phyloP scores from a whole-genome alignment of 2,113 vertebrate species.

The Epinephelus moara region DNA sequence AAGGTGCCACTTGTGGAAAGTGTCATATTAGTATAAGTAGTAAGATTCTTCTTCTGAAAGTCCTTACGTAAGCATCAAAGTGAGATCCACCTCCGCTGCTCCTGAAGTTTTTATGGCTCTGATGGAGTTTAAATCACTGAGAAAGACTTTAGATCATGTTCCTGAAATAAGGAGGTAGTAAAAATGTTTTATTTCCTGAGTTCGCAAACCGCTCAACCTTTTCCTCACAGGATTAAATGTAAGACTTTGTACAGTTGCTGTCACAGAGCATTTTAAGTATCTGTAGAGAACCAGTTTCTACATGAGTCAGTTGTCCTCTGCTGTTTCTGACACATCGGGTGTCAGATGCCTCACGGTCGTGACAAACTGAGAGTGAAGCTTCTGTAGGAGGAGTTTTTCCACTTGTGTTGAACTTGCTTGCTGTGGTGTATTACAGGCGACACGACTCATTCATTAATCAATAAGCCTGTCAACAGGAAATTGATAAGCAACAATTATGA shows the following conservation, averaged over 20 bases:
- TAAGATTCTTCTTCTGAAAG: neutral
- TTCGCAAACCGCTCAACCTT: constrained; percentile 33
- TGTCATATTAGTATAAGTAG: neutral
- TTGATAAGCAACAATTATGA: neutral
- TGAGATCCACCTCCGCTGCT: constrained; percentile 18
- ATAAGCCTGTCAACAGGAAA: neutral
- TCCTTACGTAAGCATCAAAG: neutral
- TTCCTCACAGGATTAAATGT: neutral
- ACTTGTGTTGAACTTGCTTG: neutral
- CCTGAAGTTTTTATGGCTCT: constrained; percentile 37
- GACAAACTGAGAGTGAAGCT: neutral
- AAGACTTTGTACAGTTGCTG: neutral
- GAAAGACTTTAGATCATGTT: constrained; percentile 27
- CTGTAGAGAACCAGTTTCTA: neutral
- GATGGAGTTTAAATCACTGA: constrained; percentile 41
- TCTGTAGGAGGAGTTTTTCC: neutral
- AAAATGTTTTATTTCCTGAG: constrained; percentile 39
- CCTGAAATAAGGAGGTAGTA: constrained; percentile 41
- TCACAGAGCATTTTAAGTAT: constrained; percentile 1
- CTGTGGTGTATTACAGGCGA: neutral
- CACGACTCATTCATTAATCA: neutral
- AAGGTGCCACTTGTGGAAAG: neutral
- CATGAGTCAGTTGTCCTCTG: neutral
- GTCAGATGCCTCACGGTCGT: constrained; percentile 33
- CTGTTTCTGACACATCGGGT: constrained; percentile 4